Base-by-base conservation (phyloP, 2,113 vertebrate genomes). In the Arothron firmamentum region DNA sequence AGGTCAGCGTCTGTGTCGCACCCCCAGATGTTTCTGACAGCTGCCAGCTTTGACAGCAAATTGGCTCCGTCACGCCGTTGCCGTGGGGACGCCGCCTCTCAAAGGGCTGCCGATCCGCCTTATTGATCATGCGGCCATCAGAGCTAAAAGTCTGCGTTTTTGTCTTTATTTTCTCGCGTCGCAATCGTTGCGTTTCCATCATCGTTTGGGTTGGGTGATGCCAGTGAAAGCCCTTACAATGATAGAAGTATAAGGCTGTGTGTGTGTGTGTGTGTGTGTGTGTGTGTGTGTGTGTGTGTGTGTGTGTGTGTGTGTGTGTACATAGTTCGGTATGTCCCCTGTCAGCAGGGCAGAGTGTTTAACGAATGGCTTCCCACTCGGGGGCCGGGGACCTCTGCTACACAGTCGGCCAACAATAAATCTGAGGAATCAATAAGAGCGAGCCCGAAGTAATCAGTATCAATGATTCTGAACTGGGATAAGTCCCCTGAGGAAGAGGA, bases 351-450 rank as follows among this genome's bases (percentile, higher is more conserved):
- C 52, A 55, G 78, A 82, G 76, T 60, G 81, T 85, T 87, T 87
- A 87, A 90, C 86, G 90, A 90, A 90, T 88, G 85, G 86, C 70
- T 82, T 67, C 80, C 82, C 74, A 67, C 60, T 51, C 31, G 19
- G 64, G 70, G 77, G 74, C 63, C 72, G 65, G 41, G 59, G 78
- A 82, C 76, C 81, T 87, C 77, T 81, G 77, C 56, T 19, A 76
- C 62, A 56, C 73, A 77, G 73, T 43, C 17, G 67, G 70, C 67
- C 77, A 67, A 81, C 83, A 80, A 89, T 90, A 90, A 91, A 91
- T 91, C 89, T 82, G 62, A 80, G 59, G 81, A 88, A 90, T 91
- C 89, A 87, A 91, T 90, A 88, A 79, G 85, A 88, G 88, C 82
- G 80, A 74, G 76, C 83, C 74, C 45, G 73, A 46, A 82, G 89